Conservation (phyloP, 2,113 vertebrate genomes). For the Paedocypris sp. region DNA sequence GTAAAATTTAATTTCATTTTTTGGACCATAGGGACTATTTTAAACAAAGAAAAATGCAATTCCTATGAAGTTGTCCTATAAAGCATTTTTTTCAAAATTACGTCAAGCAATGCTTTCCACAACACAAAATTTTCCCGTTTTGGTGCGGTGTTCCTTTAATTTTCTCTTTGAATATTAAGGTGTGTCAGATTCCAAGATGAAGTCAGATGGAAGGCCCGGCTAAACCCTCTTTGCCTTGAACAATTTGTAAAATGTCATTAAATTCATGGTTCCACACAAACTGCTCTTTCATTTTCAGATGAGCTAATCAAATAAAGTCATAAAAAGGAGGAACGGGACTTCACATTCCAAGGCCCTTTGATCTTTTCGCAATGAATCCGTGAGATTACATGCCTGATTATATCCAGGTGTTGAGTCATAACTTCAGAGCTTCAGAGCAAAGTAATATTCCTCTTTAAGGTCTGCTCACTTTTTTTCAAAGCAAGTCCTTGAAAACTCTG, state of each 20-base stretch:
- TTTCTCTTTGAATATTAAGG: slow-evolving; percentile 5
- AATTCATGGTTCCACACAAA: slow-evolving; percentile 1
- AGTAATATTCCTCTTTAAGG: slow-evolving; percentile 9
- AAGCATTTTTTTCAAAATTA: no score
- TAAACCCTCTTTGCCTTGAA: background rate
- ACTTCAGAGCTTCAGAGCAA: slow-evolving; percentile 21
- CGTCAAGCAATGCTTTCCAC: no score
- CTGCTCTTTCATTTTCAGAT: slow-evolving; percentile 23
- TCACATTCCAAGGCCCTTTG: slow-evolving; percentile 38
- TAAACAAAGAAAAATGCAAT: no score
- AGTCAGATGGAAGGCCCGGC: background rate
- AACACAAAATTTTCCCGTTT: no score
- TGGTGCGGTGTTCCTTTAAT: background rate
- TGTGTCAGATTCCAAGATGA: slow-evolving; percentile 3
- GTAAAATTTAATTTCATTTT: slow-evolving; percentile 45
- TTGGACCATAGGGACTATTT: no score
- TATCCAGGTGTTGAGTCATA: slow-evolving; percentile 41
- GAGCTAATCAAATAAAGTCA: slow-evolving; percentile 34
- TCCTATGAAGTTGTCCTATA: no score
- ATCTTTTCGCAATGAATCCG: slow-evolving; percentile 35
- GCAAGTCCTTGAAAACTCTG: slow-evolving; percentile 8
- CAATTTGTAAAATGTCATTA: slow-evolving; percentile 10
- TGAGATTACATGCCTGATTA: slow-evolving; percentile 38
- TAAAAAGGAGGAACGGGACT: slow-evolving; percentile 30
- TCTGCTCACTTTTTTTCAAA: slow-evolving; percentile 15